These are phyloP conservation scores for Crotalus tigris DNA, from an alignment of 2,113 vertebrate genomes.

Conservation along the genomic window DNA sequence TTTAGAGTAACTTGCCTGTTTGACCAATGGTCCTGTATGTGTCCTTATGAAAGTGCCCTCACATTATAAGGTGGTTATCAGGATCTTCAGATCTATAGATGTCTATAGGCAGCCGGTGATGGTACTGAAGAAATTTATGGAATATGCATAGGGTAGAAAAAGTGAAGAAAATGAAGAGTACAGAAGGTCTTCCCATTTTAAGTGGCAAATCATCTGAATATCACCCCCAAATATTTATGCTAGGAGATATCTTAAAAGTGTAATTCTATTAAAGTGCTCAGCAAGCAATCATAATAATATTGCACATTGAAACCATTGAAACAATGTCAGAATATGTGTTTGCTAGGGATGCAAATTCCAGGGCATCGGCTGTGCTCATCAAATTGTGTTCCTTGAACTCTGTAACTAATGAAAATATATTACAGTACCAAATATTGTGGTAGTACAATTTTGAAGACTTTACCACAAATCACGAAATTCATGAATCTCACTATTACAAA, in stretches of 20 bases:
- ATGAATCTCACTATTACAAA: background rate
- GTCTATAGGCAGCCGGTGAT: background rate
- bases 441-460: background rate
- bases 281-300: background rate
- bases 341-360: background rate
- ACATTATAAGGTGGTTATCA: background rate
- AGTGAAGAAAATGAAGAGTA: background rate
- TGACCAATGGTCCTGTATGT: background rate
- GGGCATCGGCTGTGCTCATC: background rate
- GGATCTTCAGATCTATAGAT: background rate
- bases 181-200: background rate
- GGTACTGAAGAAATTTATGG: background rate
- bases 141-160: background rate
- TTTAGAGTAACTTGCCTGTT: background rate
- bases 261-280: background rate
- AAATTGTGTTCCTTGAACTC: background rate
- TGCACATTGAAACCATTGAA: background rate
- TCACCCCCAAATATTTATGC: background rate
- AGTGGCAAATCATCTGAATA: background rate
- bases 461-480: background rate
- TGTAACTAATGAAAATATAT: background rate
- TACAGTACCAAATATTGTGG: background rate
- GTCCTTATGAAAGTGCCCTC: background rate
- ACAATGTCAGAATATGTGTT: background rate
- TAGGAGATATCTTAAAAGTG: background rate